Conservation (phyloP, 2,888 invertebrate species). For the Abrostola tripartita region DNA sequence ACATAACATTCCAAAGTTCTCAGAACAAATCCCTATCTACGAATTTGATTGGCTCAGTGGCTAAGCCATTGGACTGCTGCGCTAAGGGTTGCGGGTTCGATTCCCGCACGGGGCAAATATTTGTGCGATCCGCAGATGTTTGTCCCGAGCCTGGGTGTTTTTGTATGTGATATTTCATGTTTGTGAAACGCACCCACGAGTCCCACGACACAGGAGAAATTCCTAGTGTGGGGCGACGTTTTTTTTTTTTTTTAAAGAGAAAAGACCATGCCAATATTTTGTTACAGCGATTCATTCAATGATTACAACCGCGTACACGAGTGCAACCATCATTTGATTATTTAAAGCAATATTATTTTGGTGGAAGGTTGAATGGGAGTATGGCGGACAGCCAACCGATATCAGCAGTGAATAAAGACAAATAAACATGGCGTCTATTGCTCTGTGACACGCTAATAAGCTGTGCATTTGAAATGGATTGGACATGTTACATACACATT, state of each 20-base stretch:
- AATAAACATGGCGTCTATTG: slow-evolving; percentile 41
- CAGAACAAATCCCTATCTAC: slow-evolving; percentile 16
- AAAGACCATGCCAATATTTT: slow-evolving; percentile 48
- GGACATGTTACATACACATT: slow-evolving; percentile 23
- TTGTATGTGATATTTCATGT: too few relatives aligned
- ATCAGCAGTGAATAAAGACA: slow-evolving; percentile 22
- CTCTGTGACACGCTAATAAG: slow-evolving; percentile 36
- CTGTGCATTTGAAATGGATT: slow-evolving; percentile 45
- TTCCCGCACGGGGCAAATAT: too few relatives aligned
- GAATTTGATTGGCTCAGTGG: too few relatives aligned
- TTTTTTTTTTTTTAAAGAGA: too few relatives aligned
- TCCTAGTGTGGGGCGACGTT: too few relatives aligned
- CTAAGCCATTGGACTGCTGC: too few relatives aligned
- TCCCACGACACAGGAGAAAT: too few relatives aligned
- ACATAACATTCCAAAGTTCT: background rate
- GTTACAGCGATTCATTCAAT: slow-evolving; percentile 51
- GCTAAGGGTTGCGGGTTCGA: too few relatives aligned
- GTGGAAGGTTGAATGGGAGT: slow-evolving; percentile 9
- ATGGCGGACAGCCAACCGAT: slow-evolving; percentile 39
- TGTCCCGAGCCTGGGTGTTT: too few relatives aligned
- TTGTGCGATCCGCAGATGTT: too few relatives aligned
- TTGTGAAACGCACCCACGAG: too few relatives aligned
- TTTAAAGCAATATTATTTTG: slow-evolving; percentile 47
- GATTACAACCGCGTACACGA: slow-evolving; percentile 34
- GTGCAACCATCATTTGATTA: slow-evolving; percentile 36